Conservation (phyloP, 2,888 invertebrate genomes). For the Gari tellinella region DNA sequence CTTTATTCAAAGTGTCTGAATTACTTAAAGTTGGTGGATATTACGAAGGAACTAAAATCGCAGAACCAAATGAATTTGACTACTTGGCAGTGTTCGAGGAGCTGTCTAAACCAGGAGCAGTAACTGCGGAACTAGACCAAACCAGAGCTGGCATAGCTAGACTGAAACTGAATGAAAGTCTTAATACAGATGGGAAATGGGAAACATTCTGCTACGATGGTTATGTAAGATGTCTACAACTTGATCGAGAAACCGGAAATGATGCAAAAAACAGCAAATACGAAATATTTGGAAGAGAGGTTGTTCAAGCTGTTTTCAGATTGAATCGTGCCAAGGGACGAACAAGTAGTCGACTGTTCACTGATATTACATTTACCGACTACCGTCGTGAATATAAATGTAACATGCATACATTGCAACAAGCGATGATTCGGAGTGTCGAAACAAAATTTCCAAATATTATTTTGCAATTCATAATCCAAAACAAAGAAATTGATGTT, state of each 20-base stretch:
- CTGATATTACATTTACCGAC: background rate
- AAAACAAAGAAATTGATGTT: background rate
- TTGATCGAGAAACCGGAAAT: background rate
- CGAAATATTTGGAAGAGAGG: conserved; percentile 7
- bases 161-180: background rate
- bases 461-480: conserved; percentile 1
- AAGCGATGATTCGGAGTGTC: conserved; percentile 4
- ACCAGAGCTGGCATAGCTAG: conserved; percentile 1
- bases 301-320: conserved; percentile 1
- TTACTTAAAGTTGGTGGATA: conserved; percentile 2
- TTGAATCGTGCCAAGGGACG: conserved; percentile 5
- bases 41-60: conserved; percentile 12
- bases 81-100: conserved; percentile 5
- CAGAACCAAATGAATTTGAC: conserved; percentile 8
- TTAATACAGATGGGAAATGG: conserved; percentile 1
- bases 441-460: conserved; percentile 6
- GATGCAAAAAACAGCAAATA: too few species aligned
- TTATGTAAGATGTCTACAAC: conserved; percentile 12
- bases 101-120: conserved; percentile 3
- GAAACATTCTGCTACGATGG: background rate
- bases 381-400: background rate
- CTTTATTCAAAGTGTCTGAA: conserved; percentile 18
- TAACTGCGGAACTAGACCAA: background rate
- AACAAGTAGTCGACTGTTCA: background rate
- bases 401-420: background rate